Base-by-base conservation (phyloP, 2,797 vertebrate genomes). In the Hippopotamyrus pictus region DNA sequence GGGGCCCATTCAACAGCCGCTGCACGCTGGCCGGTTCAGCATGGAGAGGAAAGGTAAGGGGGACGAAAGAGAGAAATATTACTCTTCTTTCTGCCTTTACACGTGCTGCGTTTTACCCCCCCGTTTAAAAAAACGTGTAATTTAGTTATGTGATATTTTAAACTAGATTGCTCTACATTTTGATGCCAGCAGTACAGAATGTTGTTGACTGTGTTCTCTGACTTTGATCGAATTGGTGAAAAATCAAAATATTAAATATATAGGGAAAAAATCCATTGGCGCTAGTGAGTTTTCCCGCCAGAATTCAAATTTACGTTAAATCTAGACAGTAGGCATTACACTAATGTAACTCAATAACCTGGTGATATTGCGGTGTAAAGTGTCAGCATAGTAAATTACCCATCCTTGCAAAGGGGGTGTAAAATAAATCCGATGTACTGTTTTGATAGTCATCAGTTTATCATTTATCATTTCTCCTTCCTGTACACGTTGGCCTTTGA, bases 11-110 rank as follows among this genome's bases (percentile, higher is more conserved):
- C 73, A 89, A 62, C 59, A 91, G 90, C 65, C 76, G 48, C 41
- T 89, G 91, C 93, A 91, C 62, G 89, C 76, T 19, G 29, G 86
- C 93, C 92, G 93, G 93, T 94, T 93, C 93, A 94, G 90, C 94
- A 97, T 97, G 96, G 96, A 96, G 91, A 96, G 95, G 93, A 96
- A 96, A 95, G 96, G 96, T 96, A 96, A 96, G 6, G n/a, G 5
- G 22, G 5, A 53, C 25, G 25, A 50, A 51, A 84, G 17, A 25
- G 46, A 25, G 19, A 22, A 17, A 48, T 85, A 48, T 85, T 85
- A 19, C 44, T 62, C 46, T 7, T 19, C 5, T 51, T 33, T 54
- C 22, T 51, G 46, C 14, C 0, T 6, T 33, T 79, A 29, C 46
- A 33, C 14, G 5, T 51, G 22, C 17, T 29, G 50, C 6, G 33